Evolutionary conservation across 2,888 invertebrate genomes (phyloP), one percentile per base, ranked within the genome.

Genomic region (Plagodis dolabraria): DNA sequence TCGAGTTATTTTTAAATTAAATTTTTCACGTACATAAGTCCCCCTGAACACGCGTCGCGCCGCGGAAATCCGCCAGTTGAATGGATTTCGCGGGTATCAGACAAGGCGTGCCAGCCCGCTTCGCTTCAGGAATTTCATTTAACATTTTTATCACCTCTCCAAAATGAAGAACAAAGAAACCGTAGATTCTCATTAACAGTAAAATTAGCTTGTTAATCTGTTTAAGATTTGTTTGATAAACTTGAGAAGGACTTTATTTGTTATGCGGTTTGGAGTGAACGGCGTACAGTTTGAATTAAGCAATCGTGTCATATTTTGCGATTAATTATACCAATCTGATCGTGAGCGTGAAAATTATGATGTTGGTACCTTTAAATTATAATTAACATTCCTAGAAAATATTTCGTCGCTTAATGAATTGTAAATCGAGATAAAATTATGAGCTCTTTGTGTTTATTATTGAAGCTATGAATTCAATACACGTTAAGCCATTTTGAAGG

Each of bases 1-100:
- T 52, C 47, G 65, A 80, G 81, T 77, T 80, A 81, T 78, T 78
- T 80, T 79, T 70, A 80, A 83, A 83, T 83, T 81, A 82, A 79
- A 80, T 80, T 82, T 83, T 83, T 79, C 74, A 64, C 72, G 63
- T 67, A 74, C 76, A 74, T 76, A 76, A 77, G 75, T 74, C 78
- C 69, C 55, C 68, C 60, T 60, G 69, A 70, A 75, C 63, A 68
- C 64, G 60, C 60, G 68, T 62, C 54, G 65, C 64, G 47, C 51
- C 60, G 48, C 61, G 71, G 67, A 76, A 78, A 79, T 75, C 74
- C 74, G 67, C 60, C 64, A 56, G 67, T 65, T 60, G 56, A 74
- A 72, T 71, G 74, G 73, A 77, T 77, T 69, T 74, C 66, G 53
- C 60, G 61, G 68, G 63, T 64, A 68, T 68, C 64, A 57, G 54